Percentiles rank a stretch among this genome's conserved stretches.
phyloP scores from a whole-genome alignment of 1,140 invertebrate species.

The Ridgeia piscesae region DNA sequence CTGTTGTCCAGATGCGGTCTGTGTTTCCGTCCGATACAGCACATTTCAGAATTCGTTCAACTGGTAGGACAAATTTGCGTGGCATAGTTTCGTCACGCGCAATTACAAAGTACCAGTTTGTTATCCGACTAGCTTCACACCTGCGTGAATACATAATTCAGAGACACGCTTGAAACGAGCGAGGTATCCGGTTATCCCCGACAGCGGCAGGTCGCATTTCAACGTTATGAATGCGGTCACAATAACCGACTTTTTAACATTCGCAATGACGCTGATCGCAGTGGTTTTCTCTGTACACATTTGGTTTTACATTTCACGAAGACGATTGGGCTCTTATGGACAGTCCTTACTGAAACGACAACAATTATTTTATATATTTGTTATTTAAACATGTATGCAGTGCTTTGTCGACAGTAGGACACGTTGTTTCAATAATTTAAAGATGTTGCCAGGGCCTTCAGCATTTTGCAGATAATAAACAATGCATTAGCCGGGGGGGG shows the following conservation, averaged over 20 bases:
- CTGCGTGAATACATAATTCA: background rate
- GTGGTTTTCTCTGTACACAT: too few species aligned
- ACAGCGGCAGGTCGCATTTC: background rate
- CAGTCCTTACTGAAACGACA: too few species aligned
- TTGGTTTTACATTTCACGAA: too few species aligned
- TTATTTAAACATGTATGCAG: too few species aligned
- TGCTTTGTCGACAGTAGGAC: too few species aligned
- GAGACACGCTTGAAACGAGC: background rate
- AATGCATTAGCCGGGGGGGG: too few species aligned
- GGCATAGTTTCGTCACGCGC: background rate
- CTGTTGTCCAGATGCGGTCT: background rate
- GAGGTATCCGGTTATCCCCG: background rate
- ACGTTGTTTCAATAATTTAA: too few species aligned
- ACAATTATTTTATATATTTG: too few species aligned
- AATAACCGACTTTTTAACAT: background rate
- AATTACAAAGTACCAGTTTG: background rate
- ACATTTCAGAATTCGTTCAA: background rate
- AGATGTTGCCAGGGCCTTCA: too few species aligned
- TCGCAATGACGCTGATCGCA: too few species aligned
- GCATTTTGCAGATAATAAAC: too few species aligned
- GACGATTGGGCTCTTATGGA: too few species aligned
- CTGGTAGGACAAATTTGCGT: background rate
- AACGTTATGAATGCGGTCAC: background rate
- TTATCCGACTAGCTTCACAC: background rate
- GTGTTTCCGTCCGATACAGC: background rate